phyloP scores from a whole-genome alignment of 2,797 vertebrate species.

The Nannoperca obscura region DNA sequence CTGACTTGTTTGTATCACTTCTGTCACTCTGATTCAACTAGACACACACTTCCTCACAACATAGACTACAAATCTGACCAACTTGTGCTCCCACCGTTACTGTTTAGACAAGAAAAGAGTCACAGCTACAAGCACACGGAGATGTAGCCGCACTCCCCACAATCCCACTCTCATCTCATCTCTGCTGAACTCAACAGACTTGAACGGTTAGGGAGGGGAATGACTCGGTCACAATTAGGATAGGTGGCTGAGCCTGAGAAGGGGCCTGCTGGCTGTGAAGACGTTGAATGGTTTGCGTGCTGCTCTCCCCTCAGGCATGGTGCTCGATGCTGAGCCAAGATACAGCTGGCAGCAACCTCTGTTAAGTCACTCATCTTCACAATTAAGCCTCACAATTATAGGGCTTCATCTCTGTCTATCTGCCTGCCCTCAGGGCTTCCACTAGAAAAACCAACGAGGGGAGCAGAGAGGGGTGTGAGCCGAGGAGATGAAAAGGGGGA shows the following conservation, averaged over 20 bases:
- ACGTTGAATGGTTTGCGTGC: not conserved
- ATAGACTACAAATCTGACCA: constrained; percentile 4
- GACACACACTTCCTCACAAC: not conserved
- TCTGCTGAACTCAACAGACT: constrained; percentile 24
- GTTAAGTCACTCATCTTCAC: constrained; percentile 56
- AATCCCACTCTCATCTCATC: constrained; percentile 19
- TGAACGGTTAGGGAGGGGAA: constrained; percentile 11
- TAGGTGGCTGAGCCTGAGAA: constrained; percentile 11
- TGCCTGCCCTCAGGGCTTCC: constrained; percentile 39
- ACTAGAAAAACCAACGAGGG: constrained; percentile 6
- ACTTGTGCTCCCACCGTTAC: not conserved
- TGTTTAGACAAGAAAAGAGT: constrained; percentile 21
- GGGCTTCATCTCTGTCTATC: constrained; percentile 32
- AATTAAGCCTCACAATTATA: constrained; percentile 66
- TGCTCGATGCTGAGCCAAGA: constrained; percentile 37
- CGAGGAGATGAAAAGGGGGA: constrained; percentile 29
- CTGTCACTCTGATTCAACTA: constrained; percentile 23
- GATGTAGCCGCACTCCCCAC: not conserved
- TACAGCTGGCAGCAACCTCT: constrained; percentile 50
- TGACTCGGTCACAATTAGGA: constrained; percentile 35
- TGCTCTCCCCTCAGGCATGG: constrained; percentile 36
- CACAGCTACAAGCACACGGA: constrained; percentile 13
- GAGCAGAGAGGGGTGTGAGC: not conserved
- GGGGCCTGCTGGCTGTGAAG: constrained; percentile 33
- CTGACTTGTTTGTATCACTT: constrained; percentile 18